A percentile compares a stretch with the other conserved stretches of the same genome.
Conservation (phyloP, 2,888 invertebrate species). For the Habroteleia sp. region DNA sequence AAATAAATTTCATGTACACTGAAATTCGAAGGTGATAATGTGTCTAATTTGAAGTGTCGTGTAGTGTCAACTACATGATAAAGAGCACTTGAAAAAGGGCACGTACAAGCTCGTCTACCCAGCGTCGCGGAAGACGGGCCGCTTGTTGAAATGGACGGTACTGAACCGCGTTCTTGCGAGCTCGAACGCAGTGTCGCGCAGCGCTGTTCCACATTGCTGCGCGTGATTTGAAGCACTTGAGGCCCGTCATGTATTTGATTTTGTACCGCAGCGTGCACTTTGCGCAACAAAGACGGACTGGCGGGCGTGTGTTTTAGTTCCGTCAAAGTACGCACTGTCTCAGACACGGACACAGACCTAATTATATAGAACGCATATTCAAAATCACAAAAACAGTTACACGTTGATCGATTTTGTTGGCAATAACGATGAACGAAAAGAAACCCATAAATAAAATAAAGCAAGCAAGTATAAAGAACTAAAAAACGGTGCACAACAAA, state of each 20-base stretch:
- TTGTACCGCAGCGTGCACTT: constrained; percentile 67
- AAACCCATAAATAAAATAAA: too few species aligned
- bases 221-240: constrained; percentile 71
- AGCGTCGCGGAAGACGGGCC: constrained; percentile 54
- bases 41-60: too few species aligned
- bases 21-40: too few species aligned
- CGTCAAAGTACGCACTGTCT: constrained; percentile 92
- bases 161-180: constrained; percentile 58
- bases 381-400: constrained; percentile 19
- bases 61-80: background rate
- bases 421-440: background rate
- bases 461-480: too few species aligned
- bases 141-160: constrained; percentile 52
- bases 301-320: constrained; percentile 93
- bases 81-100: constrained; percentile 8
- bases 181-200: constrained; percentile 64
- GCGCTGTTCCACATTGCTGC: constrained; percentile 72
- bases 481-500: background rate
- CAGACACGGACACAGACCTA: constrained; percentile 85
- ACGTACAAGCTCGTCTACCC: constrained; percentile 53
- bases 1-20: too few species aligned
- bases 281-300: constrained; percentile 87
- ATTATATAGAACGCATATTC: constrained; percentile 47
- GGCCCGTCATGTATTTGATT: constrained; percentile 67
- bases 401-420: background rate